Base-by-base conservation (phyloP, 2,888 invertebrate genomes). In the Leucania comma region DNA sequence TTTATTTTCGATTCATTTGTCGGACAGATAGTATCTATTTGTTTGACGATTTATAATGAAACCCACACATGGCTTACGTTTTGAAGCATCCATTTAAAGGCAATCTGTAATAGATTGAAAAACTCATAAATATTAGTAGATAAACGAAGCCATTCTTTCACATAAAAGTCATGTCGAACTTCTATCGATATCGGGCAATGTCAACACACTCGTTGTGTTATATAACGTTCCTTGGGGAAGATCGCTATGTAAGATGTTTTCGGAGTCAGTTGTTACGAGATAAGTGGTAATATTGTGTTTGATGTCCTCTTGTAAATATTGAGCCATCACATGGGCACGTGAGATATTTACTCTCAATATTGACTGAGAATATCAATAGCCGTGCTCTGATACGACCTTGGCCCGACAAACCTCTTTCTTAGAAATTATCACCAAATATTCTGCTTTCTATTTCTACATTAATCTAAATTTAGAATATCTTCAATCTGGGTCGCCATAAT, bases 281-380 rank as follows among this genome's bases (percentile, higher is more conserved):
- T 95, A 95, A 95, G 93, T 94, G 93, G 94, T 95, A 93, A 95
- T 95, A 94, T 94, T 93, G 90, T 95, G 91, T 94, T 94, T 94
- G 93, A 93, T 92, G 91, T 93, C 86, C 90, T 87, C 90, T 89
- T 86, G 94, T 94, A 92, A 96, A 96, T 96, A 96, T 96, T 95
- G 92, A 89, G 84, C 86, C 88, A 88, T 92, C 93, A 87, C 93
- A 90, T 92, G 89, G 93, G 90, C 91, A 93, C 93, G 95, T 93
- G 95, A 94, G 93, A 93, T 96, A 93, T 96, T 95, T 93, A 93
- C 93, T 90, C 88, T 87, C 88, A 91, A 93, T 95, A 93, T 95
- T 95, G 91, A 94, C 94, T 75, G 86, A 89, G 91, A 91, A 91
- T 93, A 94, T 95, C 93, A 93, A 94, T 94, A 93, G 88, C 86